A percentile compares a stretch with the other conserved stretches of the same genome.
These are phyloP conservation scores for Narcine bancroftii DNA, from an alignment of 2,113 vertebrate species.

Conservation along the genomic window DNA sequence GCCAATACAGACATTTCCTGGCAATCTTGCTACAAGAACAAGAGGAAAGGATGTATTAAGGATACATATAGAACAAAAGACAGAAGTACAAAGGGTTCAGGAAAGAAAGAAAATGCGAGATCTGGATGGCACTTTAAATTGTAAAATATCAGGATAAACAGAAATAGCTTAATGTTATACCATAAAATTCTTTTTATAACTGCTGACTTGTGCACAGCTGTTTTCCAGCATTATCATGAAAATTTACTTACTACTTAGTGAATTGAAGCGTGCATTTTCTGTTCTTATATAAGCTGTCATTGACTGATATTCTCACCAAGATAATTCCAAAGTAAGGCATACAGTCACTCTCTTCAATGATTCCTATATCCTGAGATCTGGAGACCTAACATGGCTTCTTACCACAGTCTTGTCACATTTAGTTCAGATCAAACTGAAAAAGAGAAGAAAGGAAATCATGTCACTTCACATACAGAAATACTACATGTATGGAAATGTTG, in stretches of 20 bases:
- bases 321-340: constrained; percentile 32
- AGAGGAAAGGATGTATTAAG: neutral
- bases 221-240: neutral
- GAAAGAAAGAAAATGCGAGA: neutral
- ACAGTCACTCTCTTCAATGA: neutral
- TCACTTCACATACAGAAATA: neutral
- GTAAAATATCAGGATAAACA: neutral
- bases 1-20: neutral
- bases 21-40: neutral
- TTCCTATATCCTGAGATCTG: constrained; percentile 24
- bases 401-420: neutral
- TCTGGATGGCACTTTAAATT: neutral
- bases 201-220: neutral
- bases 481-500: neutral
- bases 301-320: constrained; percentile 13
- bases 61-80: neutral
- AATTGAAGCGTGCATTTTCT: neutral
- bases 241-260: neutral
- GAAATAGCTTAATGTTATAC: neutral
- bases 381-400: neutral
- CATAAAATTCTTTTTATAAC: neutral
- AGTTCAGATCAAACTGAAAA: constrained; percentile 31
- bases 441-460: neutral
- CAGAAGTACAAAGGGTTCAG: neutral
- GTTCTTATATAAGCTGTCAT: neutral